Conservation (phyloP, 92 coral and sea anemone genomes). For the Paramuricea clavata region DNA sequence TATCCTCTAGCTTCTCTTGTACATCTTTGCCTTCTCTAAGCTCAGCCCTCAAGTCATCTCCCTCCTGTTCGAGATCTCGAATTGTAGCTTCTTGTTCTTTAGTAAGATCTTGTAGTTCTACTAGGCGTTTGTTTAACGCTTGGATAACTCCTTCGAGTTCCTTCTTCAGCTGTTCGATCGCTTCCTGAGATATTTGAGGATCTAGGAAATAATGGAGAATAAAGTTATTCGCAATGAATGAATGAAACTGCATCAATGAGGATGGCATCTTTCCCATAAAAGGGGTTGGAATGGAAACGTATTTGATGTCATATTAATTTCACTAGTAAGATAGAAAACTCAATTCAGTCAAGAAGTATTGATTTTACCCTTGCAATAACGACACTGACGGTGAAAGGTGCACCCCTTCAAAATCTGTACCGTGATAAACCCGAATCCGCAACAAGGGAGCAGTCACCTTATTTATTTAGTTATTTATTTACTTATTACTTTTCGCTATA, state of each 20-base stretch:
- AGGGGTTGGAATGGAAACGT: too few species aligned
- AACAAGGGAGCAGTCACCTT: too few species aligned
- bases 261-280: too few species aligned
- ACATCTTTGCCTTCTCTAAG: constrained; percentile 66
- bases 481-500: too few species aligned
- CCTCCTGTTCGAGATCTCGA: constrained; percentile 70
- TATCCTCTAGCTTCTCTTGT: constrained; percentile 67
- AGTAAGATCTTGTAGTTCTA: constrained; percentile 74
- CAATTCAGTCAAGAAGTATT: neutral
- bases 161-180: constrained; percentile 69
- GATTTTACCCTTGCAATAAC: neutral
- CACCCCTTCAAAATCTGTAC: neutral
- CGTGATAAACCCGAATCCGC: too few species aligned
- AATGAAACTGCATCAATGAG: too few species aligned
- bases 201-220: neutral
- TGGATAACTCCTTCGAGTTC: constrained; percentile 88
- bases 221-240: neutral
- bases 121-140: constrained; percentile 79
- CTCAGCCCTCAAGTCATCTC: constrained; percentile 75
- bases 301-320: neutral
- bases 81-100: constrained; percentile 79
- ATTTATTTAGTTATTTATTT: too few species aligned
- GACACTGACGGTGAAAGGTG: neutral
- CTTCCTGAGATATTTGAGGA: constrained; percentile 51
- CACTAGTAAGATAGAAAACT: neutral